phyloP scores from a whole-genome alignment of 2,797 vertebrate genomes.

The Coregonus sp. region DNA sequence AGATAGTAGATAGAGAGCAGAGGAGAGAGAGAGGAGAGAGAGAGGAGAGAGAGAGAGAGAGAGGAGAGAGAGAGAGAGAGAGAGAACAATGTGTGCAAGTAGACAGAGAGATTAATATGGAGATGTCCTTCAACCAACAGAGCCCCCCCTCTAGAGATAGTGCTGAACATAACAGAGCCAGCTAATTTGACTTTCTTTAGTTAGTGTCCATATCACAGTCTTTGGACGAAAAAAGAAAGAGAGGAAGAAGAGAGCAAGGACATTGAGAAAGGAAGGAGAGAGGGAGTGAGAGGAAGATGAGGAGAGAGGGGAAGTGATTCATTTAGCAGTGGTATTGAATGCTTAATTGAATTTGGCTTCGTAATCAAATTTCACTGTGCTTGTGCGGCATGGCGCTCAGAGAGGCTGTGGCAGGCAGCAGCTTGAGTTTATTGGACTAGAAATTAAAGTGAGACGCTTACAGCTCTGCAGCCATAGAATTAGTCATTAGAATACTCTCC shows the following conservation, averaged over 20 bases:
- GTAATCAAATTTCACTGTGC: conserved; percentile 51
- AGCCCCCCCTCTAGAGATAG: conserved; percentile 32
- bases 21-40: not conserved
- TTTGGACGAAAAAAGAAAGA: conserved; percentile 13
- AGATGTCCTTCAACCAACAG: conserved; percentile 44
- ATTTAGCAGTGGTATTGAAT: conserved; percentile 51
- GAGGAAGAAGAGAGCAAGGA: conserved; percentile 1
- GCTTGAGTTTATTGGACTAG: conserved; percentile 45
- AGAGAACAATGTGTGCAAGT: not conserved
- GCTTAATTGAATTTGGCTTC: conserved; percentile 56
- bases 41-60: conserved; percentile 5
- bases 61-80: conserved; percentile 13
- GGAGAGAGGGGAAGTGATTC: conserved; percentile 27
- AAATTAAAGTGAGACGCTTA: conserved; percentile 58
- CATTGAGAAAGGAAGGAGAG: conserved; percentile 17
- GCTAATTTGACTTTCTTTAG: conserved; percentile 21
- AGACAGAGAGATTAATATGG: conserved; percentile 27
- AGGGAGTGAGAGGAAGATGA: not conserved
- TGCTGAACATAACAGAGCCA: not conserved
- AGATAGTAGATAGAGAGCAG: not conserved
- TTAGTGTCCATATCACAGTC: conserved; percentile 25
- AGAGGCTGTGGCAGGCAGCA: conserved; percentile 28
- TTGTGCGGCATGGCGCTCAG: conserved; percentile 4
- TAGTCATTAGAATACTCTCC: not conserved
- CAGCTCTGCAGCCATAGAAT: too few species aligned